Conservation (phyloP, 2,888 invertebrate species). For the Hypsopygia costalis region DNA sequence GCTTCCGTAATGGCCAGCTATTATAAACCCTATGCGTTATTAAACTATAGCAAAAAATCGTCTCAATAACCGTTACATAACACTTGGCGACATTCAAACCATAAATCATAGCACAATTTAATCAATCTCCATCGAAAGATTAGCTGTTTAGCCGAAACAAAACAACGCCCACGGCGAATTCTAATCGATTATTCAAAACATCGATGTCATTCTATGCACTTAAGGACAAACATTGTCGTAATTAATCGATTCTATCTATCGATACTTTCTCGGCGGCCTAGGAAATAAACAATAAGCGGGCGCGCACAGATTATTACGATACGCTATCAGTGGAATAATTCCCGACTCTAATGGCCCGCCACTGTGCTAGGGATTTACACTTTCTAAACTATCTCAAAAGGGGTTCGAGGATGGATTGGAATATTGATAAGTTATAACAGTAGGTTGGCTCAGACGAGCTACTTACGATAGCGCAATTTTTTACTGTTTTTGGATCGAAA, state of each 20-base stretch:
- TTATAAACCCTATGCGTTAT: too few species aligned
- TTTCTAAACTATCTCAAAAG: constrained; percentile 71
- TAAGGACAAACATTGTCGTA: constrained; percentile 59
- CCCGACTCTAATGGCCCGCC: constrained; percentile 69
- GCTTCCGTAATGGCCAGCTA: too few species aligned
- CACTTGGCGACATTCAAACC: background rate
- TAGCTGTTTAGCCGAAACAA: constrained; percentile 5
- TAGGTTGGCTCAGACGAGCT: constrained; percentile 2
- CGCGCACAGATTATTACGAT: constrained; percentile 68
- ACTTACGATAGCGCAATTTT: too few species aligned
- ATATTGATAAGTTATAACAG: constrained; percentile 51
- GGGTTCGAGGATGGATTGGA: constrained; percentile 65
- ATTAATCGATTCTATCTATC: constrained; percentile 66
- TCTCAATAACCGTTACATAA: background rate
- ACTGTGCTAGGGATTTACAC: constrained; percentile 69
- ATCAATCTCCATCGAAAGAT: constrained; percentile 8
- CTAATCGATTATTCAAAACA: constrained; percentile 31
- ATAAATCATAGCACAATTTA: constrained; percentile 6
- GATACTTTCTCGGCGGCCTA: constrained; percentile 51
- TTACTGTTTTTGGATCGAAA: too few species aligned
- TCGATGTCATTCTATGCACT: constrained; percentile 61
- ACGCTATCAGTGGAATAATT: constrained; percentile 65
- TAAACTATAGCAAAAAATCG: too few species aligned
- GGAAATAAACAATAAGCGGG: constrained; percentile 71
- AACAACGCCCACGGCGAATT: constrained; percentile 11